Percentiles rank a stretch among this genome's conserved stretches.
Evolutionary conservation across 2,888 invertebrate genomes (phyloP).

Genomic region (Mythimna vitellina): DNA sequence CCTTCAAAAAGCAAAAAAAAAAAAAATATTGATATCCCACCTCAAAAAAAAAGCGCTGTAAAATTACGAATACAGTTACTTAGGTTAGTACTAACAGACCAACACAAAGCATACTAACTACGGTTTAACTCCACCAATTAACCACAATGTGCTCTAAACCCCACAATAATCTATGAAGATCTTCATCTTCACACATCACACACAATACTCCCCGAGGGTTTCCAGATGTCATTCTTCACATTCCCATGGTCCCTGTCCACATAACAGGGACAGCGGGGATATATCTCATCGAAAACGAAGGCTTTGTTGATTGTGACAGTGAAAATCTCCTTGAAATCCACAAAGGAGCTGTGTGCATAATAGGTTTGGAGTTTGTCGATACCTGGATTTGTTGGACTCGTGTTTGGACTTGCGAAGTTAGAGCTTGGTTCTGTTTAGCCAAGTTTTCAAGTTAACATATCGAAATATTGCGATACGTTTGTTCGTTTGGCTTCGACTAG

Average conservation of each 20-base stretch:
- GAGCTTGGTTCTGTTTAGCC: neutral
- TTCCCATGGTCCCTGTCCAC: slow-evolving; percentile 28
- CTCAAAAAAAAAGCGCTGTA: too few species aligned
- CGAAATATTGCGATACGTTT: neutral
- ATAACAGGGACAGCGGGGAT: slow-evolving; percentile 19
- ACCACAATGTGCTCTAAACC: slow-evolving; percentile 13
- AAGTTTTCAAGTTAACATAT: neutral
- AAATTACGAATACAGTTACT: too few species aligned
- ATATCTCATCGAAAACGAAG: slow-evolving; percentile 45
- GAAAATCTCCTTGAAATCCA: slow-evolving; percentile 52
- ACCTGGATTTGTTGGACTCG: slow-evolving; percentile 26
- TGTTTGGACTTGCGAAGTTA: slow-evolving; percentile 20
- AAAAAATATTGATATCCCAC: too few species aligned
- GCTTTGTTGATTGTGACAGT: slow-evolving; percentile 59
- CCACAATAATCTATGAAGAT: slow-evolving; percentile 27
- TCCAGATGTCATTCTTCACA: slow-evolving; percentile 25
- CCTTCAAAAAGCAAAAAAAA: too few species aligned
- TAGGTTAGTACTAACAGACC: neutral
- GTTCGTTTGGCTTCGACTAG: too few species aligned
- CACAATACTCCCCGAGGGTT: slow-evolving; percentile 21
- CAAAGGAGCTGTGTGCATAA: slow-evolving; percentile 37
- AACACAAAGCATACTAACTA: neutral
- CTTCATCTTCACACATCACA: slow-evolving; percentile 28
- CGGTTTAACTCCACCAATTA: slow-evolving; percentile 9
- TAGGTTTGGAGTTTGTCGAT: slow-evolving; percentile 27